Base-by-base conservation (phyloP, 2,113 vertebrate genomes). In the Plestiodon gilberti region DNA sequence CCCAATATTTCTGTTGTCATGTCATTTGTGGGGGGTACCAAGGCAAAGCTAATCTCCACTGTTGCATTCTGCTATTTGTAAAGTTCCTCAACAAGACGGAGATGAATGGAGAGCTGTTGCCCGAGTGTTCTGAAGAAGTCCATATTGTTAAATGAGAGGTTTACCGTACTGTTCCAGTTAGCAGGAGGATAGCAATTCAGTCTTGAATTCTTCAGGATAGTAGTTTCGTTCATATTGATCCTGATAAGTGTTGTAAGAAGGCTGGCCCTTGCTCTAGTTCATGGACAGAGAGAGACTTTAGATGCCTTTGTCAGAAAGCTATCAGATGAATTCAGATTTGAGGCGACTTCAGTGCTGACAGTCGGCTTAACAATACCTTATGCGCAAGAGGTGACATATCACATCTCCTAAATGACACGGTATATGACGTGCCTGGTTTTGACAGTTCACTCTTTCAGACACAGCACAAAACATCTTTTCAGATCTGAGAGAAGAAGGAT, bases 241-340 rank as follows among this genome's bases (percentile, higher is more conserved):
- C 65, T 71, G 65, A 70, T 57, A 82, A 82, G 71, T 55, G 65
- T 35, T 67, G 55, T 82, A 20, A 25, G 65, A 70, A 57, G 2
- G 59, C 33, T 23, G 1, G 64, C 70, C 2, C 22, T 43, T 81
- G 75, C 5, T 43, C 65, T n/a, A 8, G 1, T 48, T 76, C 18
- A 9, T 3, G 38, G 67, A 2, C 40, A 2, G 0, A 0, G 33
- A 35, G 0, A 0, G 61, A 57, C n/a, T 1, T n/a, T 61, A 43
- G 82, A 71, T 35, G 17, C n/a, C 35, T 82, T 82, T 82, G 55
- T 67, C 40, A 33, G 18, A 0, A 1, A 78, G 81, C 3, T 13
- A 74, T 28, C 73, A 75, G 70, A 81, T 20, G 8, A 85, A n/a
- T 15, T 87, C 59, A 84, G 2, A 38, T 87, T 79, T 71, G 55